phyloP scores from a whole-genome alignment of 2,888 invertebrate genomes.

The Clunio marinus region DNA sequence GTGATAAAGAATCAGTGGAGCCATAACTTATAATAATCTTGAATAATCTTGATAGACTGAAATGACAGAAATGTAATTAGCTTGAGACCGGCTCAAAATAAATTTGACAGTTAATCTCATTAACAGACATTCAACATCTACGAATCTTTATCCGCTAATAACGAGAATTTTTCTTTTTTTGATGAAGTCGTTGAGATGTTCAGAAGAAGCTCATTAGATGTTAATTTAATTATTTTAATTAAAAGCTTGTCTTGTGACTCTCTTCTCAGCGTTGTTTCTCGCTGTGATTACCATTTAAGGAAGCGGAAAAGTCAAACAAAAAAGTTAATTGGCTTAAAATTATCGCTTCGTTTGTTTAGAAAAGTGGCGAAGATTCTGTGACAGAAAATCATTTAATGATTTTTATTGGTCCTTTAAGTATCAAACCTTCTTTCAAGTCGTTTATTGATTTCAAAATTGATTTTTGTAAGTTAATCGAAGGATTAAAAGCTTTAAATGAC shows the following conservation, averaged over 20 bases:
- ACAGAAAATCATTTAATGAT: too few relatives aligned
- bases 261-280: not conserved
- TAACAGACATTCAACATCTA: not conserved
- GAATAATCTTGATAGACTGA: not conserved
- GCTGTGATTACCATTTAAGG: not conserved
- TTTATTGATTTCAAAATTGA: too few relatives aligned
- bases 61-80: not conserved
- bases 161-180: too few relatives aligned
- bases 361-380: too few relatives aligned
- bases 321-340: too few relatives aligned
- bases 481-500: too few relatives aligned
- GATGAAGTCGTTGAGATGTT: not conserved
- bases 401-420: too few relatives aligned
- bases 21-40: conserved; percentile 18
- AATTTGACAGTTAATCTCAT: not conserved
- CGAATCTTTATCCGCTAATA: too few relatives aligned
- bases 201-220: not conserved
- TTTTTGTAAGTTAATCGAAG: too few relatives aligned
- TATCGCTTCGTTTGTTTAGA: too few relatives aligned
- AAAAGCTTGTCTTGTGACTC: not conserved
- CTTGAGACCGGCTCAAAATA: not conserved
- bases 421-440: too few relatives aligned
- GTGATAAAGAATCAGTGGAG: conserved; percentile 57
- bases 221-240: not conserved
- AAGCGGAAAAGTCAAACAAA: too few relatives aligned